These are phyloP conservation scores for Opisthograptis luteolata DNA, from an alignment of 2,888 invertebrate species.

Conservation along the genomic window DNA sequence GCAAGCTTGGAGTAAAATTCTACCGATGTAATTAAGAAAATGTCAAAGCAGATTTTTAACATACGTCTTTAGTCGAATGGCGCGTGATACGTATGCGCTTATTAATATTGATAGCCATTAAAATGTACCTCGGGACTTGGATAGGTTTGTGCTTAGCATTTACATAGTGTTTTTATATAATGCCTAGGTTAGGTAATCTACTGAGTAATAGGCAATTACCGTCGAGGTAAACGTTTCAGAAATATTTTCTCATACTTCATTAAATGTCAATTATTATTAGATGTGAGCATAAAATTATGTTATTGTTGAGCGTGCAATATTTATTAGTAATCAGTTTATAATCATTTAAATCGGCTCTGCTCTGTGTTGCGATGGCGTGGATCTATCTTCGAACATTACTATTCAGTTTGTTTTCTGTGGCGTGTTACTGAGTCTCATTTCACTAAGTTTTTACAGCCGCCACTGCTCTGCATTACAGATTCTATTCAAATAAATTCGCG, in stretches of 20 bases:
- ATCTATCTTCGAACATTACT: no score
- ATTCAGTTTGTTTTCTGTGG: no score
- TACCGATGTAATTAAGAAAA: conserved; percentile 48
- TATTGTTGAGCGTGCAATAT: neutral
- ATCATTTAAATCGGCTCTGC: no score
- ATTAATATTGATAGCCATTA: conserved; percentile 54
- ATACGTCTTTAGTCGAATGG: conserved; percentile 48
- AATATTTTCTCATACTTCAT: conserved; percentile 2
- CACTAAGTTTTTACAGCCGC: no score
- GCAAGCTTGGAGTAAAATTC: neutral
- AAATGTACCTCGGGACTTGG: conserved; percentile 39
- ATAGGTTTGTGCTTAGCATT: conserved; percentile 39
- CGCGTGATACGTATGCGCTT: conserved; percentile 58
- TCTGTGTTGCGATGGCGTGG: no score
- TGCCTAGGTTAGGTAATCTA: conserved; percentile 22
- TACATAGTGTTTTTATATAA: conserved; percentile 40
- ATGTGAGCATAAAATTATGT: neutral
- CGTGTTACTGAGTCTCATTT: no score
- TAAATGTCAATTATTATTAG: neutral
- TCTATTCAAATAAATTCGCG: no score
- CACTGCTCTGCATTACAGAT: no score
- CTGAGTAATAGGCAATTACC: conserved; percentile 33
- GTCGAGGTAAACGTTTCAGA: neutral
- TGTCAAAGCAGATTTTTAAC: conserved; percentile 60
- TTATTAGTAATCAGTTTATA: no score